phyloP scores from a whole-genome alignment of 2,113 vertebrate species.

The Pseudolaguvia tuberculata region DNA sequence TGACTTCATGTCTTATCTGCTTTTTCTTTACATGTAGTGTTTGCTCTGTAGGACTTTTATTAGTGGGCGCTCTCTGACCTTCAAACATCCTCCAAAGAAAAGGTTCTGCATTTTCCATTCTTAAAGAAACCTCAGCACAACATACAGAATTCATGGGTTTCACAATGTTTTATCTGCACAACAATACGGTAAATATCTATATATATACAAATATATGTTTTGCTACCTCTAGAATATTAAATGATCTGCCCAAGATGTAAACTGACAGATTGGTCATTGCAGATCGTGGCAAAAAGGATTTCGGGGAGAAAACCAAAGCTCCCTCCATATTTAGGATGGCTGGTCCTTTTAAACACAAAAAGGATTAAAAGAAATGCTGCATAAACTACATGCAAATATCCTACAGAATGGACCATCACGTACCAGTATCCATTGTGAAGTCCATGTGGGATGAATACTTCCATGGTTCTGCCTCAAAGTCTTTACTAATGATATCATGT shows the following conservation, averaged over 20 bases:
- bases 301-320: slow-evolving; percentile 76
- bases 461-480: slow-evolving; percentile 75
- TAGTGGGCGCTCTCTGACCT: slow-evolving; percentile 22
- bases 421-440: slow-evolving; percentile 72
- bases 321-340: slow-evolving; percentile 76
- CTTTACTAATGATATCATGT: slow-evolving; percentile 76
- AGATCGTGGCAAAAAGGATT: slow-evolving; percentile 78
- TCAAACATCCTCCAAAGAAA: slow-evolving; percentile 60
- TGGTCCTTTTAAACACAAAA: slow-evolving; percentile 58
- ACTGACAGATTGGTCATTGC: slow-evolving; percentile 72
- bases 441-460: slow-evolving; percentile 85
- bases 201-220: neutral
- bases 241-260: slow-evolving; percentile 69
- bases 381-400: neutral
- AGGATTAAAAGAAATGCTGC: neutral
- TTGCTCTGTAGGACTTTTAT: slow-evolving; percentile 18
- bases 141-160: slow-evolving; percentile 3
- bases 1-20: slow-evolving; percentile 26
- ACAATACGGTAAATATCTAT: neutral
- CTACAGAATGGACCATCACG: neutral
- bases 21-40: slow-evolving; percentile 35
- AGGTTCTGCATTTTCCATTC: slow-evolving; percentile 60
- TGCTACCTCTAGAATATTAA: slow-evolving; percentile 81
- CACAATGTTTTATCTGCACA: neutral
- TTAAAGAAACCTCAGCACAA: slow-evolving; percentile 59